Conservation (phyloP, 2,888 invertebrate species). For the Kuschelorhynchus macadamiae region DNA sequence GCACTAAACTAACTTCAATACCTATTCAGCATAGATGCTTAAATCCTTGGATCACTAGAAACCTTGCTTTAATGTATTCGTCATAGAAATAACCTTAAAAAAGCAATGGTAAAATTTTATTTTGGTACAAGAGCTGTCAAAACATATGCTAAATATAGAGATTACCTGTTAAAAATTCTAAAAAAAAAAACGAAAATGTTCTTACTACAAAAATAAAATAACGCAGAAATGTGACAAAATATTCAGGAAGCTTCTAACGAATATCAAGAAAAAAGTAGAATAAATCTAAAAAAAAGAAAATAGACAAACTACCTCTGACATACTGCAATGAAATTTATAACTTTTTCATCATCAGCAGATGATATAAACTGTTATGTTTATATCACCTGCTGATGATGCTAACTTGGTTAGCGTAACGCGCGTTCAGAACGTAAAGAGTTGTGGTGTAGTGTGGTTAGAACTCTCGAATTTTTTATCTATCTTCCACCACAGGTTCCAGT, state of each 20-base stretch:
- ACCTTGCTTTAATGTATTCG: neutral
- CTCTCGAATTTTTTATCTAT: too few species aligned
- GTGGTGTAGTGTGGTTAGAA: too few species aligned
- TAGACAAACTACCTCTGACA: neutral
- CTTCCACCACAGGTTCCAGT: too few species aligned
- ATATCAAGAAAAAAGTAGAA: neutral
- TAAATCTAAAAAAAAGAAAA: neutral
- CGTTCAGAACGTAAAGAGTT: too few species aligned
- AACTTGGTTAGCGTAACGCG: too few species aligned
- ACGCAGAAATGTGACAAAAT: neutral
- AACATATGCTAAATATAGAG: neutral
- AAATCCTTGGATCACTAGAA: neutral
- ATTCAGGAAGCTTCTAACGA: neutral
- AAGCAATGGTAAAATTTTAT: neutral
- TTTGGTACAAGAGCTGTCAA: neutral
- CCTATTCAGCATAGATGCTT: conserved; percentile 1
- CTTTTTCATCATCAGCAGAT: neutral
- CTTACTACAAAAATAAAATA: conserved; percentile 7
- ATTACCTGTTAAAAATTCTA: neutral
- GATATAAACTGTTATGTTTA: too few species aligned
- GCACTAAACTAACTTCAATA: conserved; percentile 5
- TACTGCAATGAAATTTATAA: neutral
- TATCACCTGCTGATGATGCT: too few species aligned
- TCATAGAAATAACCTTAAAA: conserved; percentile 1
- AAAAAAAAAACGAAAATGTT: neutral